Evolutionary conservation across 2,797 vertebrate genomes (phyloP), one percentile per base, ranked within the genome.

Genomic region (Buphagus erythrorhynchus): DNA sequence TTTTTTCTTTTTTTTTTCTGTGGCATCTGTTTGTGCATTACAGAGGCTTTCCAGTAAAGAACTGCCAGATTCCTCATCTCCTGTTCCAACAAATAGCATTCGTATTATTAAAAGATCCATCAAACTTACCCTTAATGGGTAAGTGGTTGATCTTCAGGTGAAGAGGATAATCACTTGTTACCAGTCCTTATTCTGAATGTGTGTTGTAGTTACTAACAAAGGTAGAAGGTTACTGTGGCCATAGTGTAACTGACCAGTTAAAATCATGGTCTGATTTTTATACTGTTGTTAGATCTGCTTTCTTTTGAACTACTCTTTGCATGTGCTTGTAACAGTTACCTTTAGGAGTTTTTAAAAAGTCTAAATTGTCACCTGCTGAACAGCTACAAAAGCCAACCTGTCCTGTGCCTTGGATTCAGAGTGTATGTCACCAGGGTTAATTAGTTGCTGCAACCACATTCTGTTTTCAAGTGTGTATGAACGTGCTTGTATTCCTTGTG

Each of bases 71-170:
- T 98, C 99, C 66, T 99, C 99, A 45, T 99, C 99, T 46, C 99
- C 99, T 46, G 97, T 99, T 85, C 99, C 99, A 74, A 98, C 99
- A 93, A 99, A 98, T 95, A 99, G 98, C 93, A 97, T 99, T 86
- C 98, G 99, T 40, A 98, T 99, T 35, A 98, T 99, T 90, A 99
- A 99, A 96, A 99, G 99, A 97, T 99, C 99, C 87, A 99, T 99
- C 96, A 99, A 99, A 96, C 98, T 99, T 95, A 99, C 99, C 43
- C 99, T 99, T 88, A 99, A 99, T 90, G 99, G 99, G 96, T 99
- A 98, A 97, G 97, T 74, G 67, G 71, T 94, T 66, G 88, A 67
- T 97, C 94, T 97, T 98, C 98, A 98, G 97, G 98, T 98, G 96
- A 98, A 88, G 96, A 93, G 67, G 83, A 86, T 82, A 80, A 81